Percentiles rank a stretch among this genome's conserved stretches.
These are phyloP conservation scores for Chouioia cunea DNA, from an alignment of 2,888 invertebrate genomes.

Conservation along the genomic window DNA sequence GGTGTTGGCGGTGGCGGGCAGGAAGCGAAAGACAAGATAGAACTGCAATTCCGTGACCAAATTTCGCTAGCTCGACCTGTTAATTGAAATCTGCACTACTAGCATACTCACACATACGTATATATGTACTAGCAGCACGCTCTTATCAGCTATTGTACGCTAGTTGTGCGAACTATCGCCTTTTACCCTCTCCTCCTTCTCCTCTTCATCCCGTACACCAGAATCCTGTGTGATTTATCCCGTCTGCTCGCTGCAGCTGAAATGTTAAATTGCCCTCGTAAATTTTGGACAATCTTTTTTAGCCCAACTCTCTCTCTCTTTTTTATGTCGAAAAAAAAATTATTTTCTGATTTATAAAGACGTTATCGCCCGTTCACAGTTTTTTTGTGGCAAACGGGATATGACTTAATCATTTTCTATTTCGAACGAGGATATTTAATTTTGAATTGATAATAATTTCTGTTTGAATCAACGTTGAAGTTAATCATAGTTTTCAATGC, in stretches of 20 bases:
- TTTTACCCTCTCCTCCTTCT: conserved; percentile 12
- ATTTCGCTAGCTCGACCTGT: conserved; percentile 45
- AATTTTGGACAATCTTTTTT: conserved; percentile 12
- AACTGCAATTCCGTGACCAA: conserved; percentile 47
- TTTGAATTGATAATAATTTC: too few relatives aligned
- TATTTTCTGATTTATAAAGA: too few relatives aligned
- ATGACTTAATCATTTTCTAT: too few relatives aligned
- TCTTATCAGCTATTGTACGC: conserved; percentile 44
- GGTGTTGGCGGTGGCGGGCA: conserved; percentile 21
- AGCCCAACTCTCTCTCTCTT: too few relatives aligned
- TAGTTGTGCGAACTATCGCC: conserved; percentile 39
- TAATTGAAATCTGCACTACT: conserved; percentile 46
- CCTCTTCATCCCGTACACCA: too few relatives aligned
- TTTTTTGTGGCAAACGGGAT: too few relatives aligned
- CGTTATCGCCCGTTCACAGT: too few relatives aligned
- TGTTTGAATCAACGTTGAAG: too few relatives aligned
- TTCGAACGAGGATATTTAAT: too few relatives aligned
- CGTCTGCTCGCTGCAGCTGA: conserved; percentile 20
- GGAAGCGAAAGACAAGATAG: conserved; percentile 45
- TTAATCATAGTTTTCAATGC: too few relatives aligned
- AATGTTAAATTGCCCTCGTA: conserved; percentile 37
- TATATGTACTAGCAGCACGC: background rate
- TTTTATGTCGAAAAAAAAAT: too few relatives aligned
- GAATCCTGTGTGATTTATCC: conserved; percentile 27
- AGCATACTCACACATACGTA: background rate